These are phyloP conservation scores for Orthosia gothica DNA, from an alignment of 2,888 invertebrate genomes.

Conservation along the genomic window DNA sequence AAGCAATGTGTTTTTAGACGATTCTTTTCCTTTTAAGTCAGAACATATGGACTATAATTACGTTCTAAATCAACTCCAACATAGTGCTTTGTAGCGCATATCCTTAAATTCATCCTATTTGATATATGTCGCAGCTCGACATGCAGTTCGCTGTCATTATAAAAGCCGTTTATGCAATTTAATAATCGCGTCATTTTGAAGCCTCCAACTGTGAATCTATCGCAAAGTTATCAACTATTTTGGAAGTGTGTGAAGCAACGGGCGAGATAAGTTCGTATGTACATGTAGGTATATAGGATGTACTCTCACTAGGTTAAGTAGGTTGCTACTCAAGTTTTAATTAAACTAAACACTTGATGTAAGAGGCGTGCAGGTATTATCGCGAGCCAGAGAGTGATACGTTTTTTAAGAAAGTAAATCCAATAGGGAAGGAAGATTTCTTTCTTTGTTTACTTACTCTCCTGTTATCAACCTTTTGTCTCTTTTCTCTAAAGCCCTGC, in stretches of 20 bases:
- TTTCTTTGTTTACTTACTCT: slow-evolving; percentile 66
- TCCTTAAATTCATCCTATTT: slow-evolving; percentile 23
- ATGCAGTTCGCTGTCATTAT: slow-evolving; percentile 45
- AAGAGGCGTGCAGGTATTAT: slow-evolving; percentile 64
- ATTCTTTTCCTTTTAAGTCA: neutral
- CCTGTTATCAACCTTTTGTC: slow-evolving; percentile 70
- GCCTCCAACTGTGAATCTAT: slow-evolving; percentile 38
- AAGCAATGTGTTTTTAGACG: slow-evolving; percentile 12
- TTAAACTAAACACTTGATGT: slow-evolving; percentile 67
- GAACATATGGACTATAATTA: neutral
- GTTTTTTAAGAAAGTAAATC: slow-evolving; percentile 71
- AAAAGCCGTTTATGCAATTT: slow-evolving; percentile 52
- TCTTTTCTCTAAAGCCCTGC: slow-evolving; percentile 57
- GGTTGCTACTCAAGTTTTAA: slow-evolving; percentile 64
- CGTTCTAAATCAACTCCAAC: neutral
- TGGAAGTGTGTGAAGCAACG: slow-evolving; percentile 38
- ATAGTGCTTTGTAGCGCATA: neutral
- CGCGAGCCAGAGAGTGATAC: slow-evolving; percentile 66
- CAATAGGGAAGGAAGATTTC: slow-evolving; percentile 70
- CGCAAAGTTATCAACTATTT: slow-evolving; percentile 60
- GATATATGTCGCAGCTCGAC: slow-evolving; percentile 23
- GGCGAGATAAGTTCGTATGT: slow-evolving; percentile 16
- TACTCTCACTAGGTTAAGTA: slow-evolving; percentile 46
- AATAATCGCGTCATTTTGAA: slow-evolving; percentile 45
- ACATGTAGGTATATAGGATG: neutral